Base-by-base conservation (phyloP, 1,140 invertebrate genomes). In the Drosophila pruinosa region DNA sequence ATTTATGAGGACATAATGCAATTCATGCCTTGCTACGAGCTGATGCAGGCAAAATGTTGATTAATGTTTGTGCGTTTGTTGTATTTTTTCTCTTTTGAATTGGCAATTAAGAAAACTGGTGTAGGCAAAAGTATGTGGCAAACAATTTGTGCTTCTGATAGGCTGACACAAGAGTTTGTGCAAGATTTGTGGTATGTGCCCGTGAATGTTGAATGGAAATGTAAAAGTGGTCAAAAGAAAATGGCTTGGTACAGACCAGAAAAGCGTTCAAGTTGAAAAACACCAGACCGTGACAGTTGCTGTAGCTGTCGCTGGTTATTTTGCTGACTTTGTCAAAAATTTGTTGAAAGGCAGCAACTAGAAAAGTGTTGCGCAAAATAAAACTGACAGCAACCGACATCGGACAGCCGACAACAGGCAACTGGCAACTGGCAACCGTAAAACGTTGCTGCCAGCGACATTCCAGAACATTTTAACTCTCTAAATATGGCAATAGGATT, bases 251-350 rank as follows among this genome's bases (percentile, higher is more conserved):
- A 24, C 14, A 19, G 26, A 22, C n/a, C 8, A 14, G 7, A 34
- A 52, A 72, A 71, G 76, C 76, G 76, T 79, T 79, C 71, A 58
- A 53, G 64, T 70, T 45, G 77, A 79, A 76, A 56, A 54, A 54
- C 21, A 41, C 43, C 22, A 10, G 17, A 7, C 26, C 2, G 24
- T 26, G 0, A 8, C 31, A n/a, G 31, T 34, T n/a, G 31, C 31
- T 34, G n/a, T 34, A 31, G 64, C 45, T 45, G 39, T 64, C 28
- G 39, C 39, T 56, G 61, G 58, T 67, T 61, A 31, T 48, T 71
- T 57, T 43, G 73, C 64, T 63, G 78, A 82, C 65, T 75, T 75
- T 78, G 74, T 78, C 74, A 78, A 82, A 82, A 82, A 67, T 68
- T 21, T 72, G 59, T 78, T 63, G 70, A 78, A 78, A 78, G 52